Base-by-base conservation (phyloP, 2,888 invertebrate species). In the Smittia aterrima region DNA sequence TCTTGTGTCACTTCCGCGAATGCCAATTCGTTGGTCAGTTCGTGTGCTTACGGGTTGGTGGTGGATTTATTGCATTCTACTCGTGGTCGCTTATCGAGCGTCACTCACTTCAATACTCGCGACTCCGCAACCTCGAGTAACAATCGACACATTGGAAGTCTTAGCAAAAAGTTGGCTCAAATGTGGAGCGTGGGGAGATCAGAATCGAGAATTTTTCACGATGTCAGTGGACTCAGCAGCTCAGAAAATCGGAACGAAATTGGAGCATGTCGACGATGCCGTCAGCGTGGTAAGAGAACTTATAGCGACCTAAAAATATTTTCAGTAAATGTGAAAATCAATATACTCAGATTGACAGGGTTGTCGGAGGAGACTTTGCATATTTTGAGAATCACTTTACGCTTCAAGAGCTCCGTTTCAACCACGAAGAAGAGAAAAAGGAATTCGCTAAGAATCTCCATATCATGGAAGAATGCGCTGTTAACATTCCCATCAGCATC, bases 81-180 rank as follows among this genome's bases (percentile, higher is more conserved):
- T 93, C 3, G 90, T 91, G 0, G 92, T 92, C 0, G 87, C 91
- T 0, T 95, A 95, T 80, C 84, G 90, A 78, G 93, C 93, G 0
- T 93, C 92, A 78, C 90, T 94, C 87, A 93, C 93, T 0, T 93
- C 93, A 0, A 92, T 92, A 72, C 83, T 94, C 66, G 92, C 93
- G 0, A 90, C 90, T 80, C 93, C 93, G 25, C 86, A 88, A 0
- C 89, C 90, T 11, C 40, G 93, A 77, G 87, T 93, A 7, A 92
- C 92, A 0, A 92, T 94, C 47, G 91, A 94, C 78, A 91, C 91
- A 0, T 79, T 94, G 40, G 83, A 87, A 77, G 88, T 92, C 78
- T 80, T 94, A 0, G 87, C 88, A 0, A 85, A 86, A 67, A 91
- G 89, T 77, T 85, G 86, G 76, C 84, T 93, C 3, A 84, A 84